Evolutionary conservation across 2,888 invertebrate species (phyloP).

Genomic region (Macroteleia sp.): DNA sequence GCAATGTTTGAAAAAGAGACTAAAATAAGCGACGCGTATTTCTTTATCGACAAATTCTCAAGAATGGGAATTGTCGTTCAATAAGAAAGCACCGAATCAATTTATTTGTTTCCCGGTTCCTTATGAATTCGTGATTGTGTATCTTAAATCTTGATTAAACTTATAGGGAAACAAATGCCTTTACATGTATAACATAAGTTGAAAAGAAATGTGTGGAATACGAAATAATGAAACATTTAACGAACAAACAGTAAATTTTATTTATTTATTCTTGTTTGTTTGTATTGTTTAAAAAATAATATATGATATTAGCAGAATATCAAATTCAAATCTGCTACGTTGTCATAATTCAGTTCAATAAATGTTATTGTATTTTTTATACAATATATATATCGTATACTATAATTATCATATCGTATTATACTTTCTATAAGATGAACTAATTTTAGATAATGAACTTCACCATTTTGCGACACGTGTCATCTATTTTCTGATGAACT

Average conservation of each 20-base stretch:
- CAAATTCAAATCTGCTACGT: no score
- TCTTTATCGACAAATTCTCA: slow-evolving; percentile 48
- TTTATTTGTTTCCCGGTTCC: slow-evolving; percentile 24
- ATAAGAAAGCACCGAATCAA: slow-evolving; percentile 37
- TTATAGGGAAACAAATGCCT: not conserved
- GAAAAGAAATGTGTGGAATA: not conserved
- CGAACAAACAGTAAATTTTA: no score
- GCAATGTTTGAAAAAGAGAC: slow-evolving; percentile 43
- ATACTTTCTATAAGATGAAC: no score
- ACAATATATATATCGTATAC: no score
- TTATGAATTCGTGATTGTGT: slow-evolving; percentile 20
- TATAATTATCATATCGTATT: no score
- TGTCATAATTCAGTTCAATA: no score
- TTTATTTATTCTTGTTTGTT: no score
- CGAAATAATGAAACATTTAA: not conserved
- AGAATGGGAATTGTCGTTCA: slow-evolving; percentile 38
- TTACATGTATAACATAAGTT: not conserved
- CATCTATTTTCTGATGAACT: slow-evolving; percentile 24
- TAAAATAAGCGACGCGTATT: slow-evolving; percentile 45
- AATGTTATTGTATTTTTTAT: no score
- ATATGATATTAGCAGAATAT: no score
- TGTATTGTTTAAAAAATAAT: no score
- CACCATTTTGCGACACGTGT: slow-evolving; percentile 27
- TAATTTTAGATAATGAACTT: no score
- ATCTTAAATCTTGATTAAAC: not conserved